Base-by-base conservation (phyloP, 2,888 invertebrate genomes). In the Bembecia ichneumoniformis region DNA sequence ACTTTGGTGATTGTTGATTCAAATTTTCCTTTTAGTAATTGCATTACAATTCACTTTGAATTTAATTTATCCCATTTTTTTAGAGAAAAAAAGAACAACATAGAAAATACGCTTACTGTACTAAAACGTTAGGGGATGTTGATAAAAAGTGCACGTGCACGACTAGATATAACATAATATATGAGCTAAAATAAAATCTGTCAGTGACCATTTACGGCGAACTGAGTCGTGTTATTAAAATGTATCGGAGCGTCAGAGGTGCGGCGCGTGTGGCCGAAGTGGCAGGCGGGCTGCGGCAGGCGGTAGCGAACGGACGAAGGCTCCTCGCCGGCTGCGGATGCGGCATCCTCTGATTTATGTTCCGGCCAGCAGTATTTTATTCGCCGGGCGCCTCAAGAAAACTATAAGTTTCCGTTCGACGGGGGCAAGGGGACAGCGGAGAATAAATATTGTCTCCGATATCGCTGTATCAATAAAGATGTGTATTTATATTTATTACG, bases 351-450 rank as follows among this genome's bases (percentile, higher is more conserved):
- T 87, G 87, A 87, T 87, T 87, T 87, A 87, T 86, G 76, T 67
- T 70, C 76, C 68, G 68, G 70, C 73, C 83, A 81, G 82, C 82
- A 81, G 82, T 87, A 87, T 87, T 86, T 86, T 86, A 87, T 87
- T 78, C 84, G 77, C 67, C 79, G 82, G 83, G 83, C 83, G 86
- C 83, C 86, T 86, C 84, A 87, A 86, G 77, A 78, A 82, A 83
- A 81, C 87, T 87, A 86, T 86, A 87, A 87, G 86, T 86, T 86
- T 84, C 82, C 83, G 84, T 82, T 84, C 77, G 83, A 79, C 77
- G 81, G 77, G 79, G 74, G 79, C 77, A 75, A 77, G 83, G 86
- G 82, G 80, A 78, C 72, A 74, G 80, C 76, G 77, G 80, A 81
- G 77, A 15, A 17, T 84, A 84, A 84, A 87, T 86, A 86, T 84